Evolutionary conservation across 2,888 invertebrate species (phyloP).

Genomic region (Camptogramma bilineatum): DNA sequence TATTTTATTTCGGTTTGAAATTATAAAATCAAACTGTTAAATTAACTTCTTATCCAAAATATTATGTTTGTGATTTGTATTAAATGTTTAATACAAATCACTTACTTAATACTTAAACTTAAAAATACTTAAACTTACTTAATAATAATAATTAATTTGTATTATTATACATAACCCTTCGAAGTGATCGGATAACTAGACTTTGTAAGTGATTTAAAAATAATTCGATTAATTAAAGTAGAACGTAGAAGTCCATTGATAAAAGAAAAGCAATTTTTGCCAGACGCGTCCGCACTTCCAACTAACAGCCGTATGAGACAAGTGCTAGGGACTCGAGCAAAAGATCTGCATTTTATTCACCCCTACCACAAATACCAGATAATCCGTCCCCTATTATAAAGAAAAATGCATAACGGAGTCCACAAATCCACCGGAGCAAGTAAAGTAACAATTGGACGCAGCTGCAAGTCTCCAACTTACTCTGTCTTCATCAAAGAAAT

Average conservation of each 20-base stretch:
- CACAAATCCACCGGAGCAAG: slow-evolving; percentile 62
- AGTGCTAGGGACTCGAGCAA: neutral
- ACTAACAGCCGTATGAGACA: slow-evolving; percentile 4
- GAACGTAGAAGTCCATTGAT: neutral
- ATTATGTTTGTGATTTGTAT: too few relatives aligned
- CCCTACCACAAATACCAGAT: slow-evolving; percentile 19
- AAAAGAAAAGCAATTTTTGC: neutral
- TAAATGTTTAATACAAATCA: too few relatives aligned
- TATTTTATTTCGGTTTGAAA: too few relatives aligned
- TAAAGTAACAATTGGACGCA: slow-evolving; percentile 73
- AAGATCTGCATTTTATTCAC: slow-evolving; percentile 27
- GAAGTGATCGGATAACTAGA: too few relatives aligned
- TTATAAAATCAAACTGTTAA: too few relatives aligned
- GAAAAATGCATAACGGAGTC: slow-evolving; percentile 63
- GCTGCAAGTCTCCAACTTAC: slow-evolving; percentile 65
- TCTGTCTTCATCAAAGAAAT: slow-evolving; percentile 70
- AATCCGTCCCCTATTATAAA: slow-evolving; percentile 22
- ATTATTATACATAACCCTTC: too few relatives aligned
- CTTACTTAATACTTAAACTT: too few relatives aligned
- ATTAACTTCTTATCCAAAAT: too few relatives aligned
- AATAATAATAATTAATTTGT: too few relatives aligned
- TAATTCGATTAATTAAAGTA: neutral
- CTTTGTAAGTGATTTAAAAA: neutral
- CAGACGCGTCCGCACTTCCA: slow-evolving; percentile 1
- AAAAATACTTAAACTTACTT: too few relatives aligned